A percentile compares a stretch with the other conserved stretches of the same genome.
phyloP scores from a whole-genome alignment of 2,797 vertebrate genomes.

The Coccyzus lansbergi region DNA sequence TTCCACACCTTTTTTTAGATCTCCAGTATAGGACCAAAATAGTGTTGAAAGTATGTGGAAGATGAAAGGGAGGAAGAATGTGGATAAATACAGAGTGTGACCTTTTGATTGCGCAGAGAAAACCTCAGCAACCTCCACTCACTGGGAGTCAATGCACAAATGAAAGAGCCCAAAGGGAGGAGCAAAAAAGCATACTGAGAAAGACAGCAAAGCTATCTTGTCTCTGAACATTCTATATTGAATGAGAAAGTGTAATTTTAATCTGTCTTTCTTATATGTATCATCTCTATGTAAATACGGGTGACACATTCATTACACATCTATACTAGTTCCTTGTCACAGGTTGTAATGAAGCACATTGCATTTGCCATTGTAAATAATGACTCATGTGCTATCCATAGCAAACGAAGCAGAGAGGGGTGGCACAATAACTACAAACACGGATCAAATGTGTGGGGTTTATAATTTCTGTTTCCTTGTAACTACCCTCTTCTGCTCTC shows the following conservation, averaged over 20 bases:
- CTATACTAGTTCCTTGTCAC: neutral
- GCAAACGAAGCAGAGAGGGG: neutral
- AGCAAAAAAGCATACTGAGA: neutral
- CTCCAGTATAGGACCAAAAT: constrained; percentile 39
- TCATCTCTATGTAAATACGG: neutral
- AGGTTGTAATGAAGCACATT: neutral
- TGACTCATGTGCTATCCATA: neutral
- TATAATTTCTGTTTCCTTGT: neutral
- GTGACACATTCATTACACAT: neutral
- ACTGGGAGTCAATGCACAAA: constrained; percentile 28
- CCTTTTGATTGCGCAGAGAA: constrained; percentile 50
- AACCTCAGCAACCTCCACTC: constrained; percentile 13
- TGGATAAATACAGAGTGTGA: constrained; percentile 19
- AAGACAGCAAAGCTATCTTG: constrained; percentile 4
- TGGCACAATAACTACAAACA: neutral
- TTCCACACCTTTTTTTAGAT: constrained; percentile 38
- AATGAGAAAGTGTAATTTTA: neutral
- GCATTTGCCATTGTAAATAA: neutral
- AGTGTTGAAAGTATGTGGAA: constrained; percentile 54
- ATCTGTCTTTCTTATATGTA: neutral
- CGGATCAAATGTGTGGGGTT: neutral
- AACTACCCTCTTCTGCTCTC: neutral
- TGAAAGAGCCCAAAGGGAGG: neutral
- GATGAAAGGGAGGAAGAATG: constrained; percentile 26
- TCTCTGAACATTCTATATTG: neutral